Evolutionary conservation across 1,140 invertebrate genomes (phyloP).

Genomic region (Mactra quadrangularis): DNA sequence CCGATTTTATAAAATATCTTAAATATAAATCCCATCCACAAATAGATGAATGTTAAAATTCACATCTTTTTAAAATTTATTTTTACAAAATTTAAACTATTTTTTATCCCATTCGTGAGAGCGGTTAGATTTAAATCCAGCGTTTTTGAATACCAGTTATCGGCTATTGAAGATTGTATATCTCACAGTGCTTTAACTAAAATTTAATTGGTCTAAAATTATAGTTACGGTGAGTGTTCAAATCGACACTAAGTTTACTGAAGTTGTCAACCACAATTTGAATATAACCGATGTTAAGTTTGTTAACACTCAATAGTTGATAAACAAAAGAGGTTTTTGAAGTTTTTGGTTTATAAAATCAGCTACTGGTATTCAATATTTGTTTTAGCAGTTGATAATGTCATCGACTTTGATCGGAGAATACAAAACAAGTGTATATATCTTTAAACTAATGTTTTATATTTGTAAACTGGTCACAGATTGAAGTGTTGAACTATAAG

Average conservation of each 20-base stretch:
- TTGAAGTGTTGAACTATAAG: too few relatives aligned
- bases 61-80: background rate
- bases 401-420: background rate
- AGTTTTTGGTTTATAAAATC: background rate
- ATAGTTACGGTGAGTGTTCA: background rate
- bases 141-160: background rate
- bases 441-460: background rate
- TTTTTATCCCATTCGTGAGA: constrained; percentile 1
- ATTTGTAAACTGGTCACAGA: too few relatives aligned
- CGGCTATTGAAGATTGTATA: background rate
- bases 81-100: constrained; percentile 13
- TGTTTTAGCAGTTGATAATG: constrained; percentile 24
- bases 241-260: constrained; percentile 7
- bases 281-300: constrained; percentile 19
- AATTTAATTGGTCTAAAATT: constrained; percentile 29
- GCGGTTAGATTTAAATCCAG: too few relatives aligned
- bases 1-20: background rate
- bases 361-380: constrained; percentile 50
- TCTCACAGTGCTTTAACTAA: background rate
- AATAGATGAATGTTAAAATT: background rate
- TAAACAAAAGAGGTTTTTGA: constrained; percentile 40
- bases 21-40: constrained; percentile 2
- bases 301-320: constrained; percentile 53
- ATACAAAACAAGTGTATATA: background rate
- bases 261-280: constrained; percentile 40